These are phyloP conservation scores for Anastrepha ludens DNA, from an alignment of 1,140 invertebrate genomes.

Conservation along the genomic window DNA sequence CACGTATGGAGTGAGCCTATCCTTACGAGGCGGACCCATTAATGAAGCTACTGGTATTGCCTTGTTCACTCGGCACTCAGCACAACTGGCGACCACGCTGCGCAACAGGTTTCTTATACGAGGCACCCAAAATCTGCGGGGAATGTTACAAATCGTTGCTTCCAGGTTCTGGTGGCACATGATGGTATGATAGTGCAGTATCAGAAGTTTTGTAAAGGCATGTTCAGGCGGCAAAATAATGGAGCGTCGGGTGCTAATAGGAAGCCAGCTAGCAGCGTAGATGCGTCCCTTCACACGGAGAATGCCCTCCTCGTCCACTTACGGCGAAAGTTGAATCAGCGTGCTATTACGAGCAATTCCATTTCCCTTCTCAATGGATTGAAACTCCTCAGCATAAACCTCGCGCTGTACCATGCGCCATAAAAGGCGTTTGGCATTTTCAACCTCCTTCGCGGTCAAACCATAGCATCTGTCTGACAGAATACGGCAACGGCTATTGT, in stretches of 20 bases:
- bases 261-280: conserved; percentile 7
- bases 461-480: not conserved
- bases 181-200: not conserved
- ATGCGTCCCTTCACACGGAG: not conserved
- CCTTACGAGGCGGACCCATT: conserved; percentile 49
- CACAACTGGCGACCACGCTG: not conserved
- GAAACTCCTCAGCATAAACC: not conserved
- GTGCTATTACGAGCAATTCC: not conserved
- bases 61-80: conserved; percentile 4
- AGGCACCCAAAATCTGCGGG: conserved; percentile 48
- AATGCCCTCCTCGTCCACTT: not conserved
- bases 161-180: conserved; percentile 56
- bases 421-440: not conserved
- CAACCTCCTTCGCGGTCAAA: not conserved
- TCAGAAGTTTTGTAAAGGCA: conserved; percentile 6
- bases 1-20: conserved; percentile 39
- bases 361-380: not conserved
- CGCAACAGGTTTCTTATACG: not conserved
- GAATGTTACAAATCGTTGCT: conserved; percentile 22
- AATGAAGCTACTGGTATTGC: not conserved
- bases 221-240: conserved; percentile 33
- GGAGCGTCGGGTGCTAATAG: not conserved
- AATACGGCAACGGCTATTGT: not conserved
- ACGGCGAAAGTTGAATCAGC: not conserved
- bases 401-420: not conserved